Conservation (phyloP, 2,888 invertebrate genomes). For the Tricholauxania praeusta region DNA sequence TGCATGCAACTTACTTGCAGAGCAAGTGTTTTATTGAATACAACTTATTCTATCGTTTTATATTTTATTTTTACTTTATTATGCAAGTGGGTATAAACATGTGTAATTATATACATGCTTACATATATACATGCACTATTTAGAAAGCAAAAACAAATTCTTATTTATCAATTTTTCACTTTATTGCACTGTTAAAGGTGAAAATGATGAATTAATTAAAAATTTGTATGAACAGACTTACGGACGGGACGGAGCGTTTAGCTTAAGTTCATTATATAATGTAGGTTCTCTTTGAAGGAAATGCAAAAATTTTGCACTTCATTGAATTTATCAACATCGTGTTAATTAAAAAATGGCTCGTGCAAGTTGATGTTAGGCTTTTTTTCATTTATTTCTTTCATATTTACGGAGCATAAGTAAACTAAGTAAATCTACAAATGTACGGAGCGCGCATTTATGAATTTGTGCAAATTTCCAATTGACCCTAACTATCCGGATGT, state of each 20-base stretch:
- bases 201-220: constrained; percentile 30
- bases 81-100: constrained; percentile 50
- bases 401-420: too few species aligned
- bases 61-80: constrained; percentile 50
- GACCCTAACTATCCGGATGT: too few species aligned
- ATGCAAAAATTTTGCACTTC: constrained; percentile 41
- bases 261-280: too few species aligned
- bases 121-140: too few species aligned
- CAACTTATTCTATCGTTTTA: constrained; percentile 39
- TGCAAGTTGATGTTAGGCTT: too few species aligned
- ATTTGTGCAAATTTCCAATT: too few species aligned
- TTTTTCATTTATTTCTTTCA: too few species aligned
- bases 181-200: constrained; percentile 54
- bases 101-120: too few species aligned
- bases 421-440: too few species aligned
- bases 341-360: not conserved
- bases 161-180: constrained; percentile 62
- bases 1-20: not conserved
- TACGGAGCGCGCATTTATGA: too few species aligned
- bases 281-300: constrained; percentile 12
- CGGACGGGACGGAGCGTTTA: too few species aligned
- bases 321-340: constrained; percentile 29
- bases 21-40: constrained; percentile 2
- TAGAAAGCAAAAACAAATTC: constrained; percentile 48
- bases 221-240: not conserved